phyloP scores from a whole-genome alignment of 2,797 vertebrate genomes.

The Lophotriccus pileatus region DNA sequence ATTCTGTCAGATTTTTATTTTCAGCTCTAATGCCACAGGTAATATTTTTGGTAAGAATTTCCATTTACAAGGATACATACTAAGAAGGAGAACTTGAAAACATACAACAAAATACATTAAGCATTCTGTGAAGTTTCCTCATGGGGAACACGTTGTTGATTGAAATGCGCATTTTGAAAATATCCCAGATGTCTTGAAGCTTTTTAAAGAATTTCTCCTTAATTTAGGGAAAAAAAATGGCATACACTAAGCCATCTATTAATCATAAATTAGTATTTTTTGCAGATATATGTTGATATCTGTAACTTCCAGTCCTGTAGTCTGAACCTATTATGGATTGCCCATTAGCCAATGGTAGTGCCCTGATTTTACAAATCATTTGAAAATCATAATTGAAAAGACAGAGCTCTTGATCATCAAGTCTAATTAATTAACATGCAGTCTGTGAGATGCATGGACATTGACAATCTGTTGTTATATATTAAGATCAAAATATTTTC shows the following conservation, averaged over 20 bases:
- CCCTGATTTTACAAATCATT: slow-evolving; percentile 24
- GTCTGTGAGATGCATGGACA: background rate
- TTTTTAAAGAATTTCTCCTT: background rate
- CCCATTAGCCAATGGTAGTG: background rate
- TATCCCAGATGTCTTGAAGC: background rate
- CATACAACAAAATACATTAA: background rate
- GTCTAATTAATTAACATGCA: slow-evolving; percentile 52
- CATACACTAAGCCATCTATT: background rate
- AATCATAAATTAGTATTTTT: background rate
- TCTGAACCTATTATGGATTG: background rate
- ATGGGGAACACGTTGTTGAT: background rate
- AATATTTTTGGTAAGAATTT: background rate
- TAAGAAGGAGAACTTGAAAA: background rate
- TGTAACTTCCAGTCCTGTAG: background rate
- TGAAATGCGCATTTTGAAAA: background rate
- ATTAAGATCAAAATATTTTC: slow-evolving; percentile 57
- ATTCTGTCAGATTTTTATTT: background rate
- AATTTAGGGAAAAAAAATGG: background rate
- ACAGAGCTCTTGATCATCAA: slow-evolving; percentile 43
- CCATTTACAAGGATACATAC: background rate
- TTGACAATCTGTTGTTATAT: slow-evolving; percentile 50
- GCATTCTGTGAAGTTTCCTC: background rate
- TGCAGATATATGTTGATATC: background rate
- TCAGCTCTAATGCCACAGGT: background rate
- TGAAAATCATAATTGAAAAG: slow-evolving; percentile 40